phyloP scores from a whole-genome alignment of 2,113 vertebrate genomes.

The Eretmochelys imbricata region DNA sequence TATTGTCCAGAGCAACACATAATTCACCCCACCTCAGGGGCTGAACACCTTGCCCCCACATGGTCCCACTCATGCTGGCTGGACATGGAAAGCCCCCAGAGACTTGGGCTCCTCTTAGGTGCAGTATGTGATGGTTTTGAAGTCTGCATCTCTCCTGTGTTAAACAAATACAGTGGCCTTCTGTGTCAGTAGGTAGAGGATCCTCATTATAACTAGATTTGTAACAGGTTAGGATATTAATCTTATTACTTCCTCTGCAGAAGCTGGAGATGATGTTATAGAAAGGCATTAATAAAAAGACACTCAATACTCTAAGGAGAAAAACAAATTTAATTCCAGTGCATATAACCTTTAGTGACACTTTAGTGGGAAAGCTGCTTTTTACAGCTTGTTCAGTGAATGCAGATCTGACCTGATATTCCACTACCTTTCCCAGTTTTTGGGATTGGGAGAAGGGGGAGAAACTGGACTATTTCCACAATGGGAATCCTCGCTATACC shows the following conservation, averaged over 20 bases:
- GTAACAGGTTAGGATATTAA: fast-evolving
- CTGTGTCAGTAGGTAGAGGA: neutral
- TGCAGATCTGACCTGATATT: neutral
- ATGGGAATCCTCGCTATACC: slow-evolving; percentile 96
- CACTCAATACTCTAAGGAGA: neutral
- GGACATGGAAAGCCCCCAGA: neutral
- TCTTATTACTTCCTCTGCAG: neutral
- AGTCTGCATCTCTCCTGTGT: neutral
- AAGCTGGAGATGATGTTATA: fast-evolving
- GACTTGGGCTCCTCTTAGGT: neutral
- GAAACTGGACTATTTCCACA: slow-evolving; percentile 97
- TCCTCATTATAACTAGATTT: neutral
- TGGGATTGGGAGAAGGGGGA: slow-evolving; percentile 99
- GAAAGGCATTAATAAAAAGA: neutral
- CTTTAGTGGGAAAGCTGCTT: neutral
- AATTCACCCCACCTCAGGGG: neutral
- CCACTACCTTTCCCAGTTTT: slow-evolving; percentile 79
- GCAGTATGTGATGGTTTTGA: neutral
- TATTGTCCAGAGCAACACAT: fast-evolving
- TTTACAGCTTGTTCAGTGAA: neutral
- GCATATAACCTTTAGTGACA: fast-evolving
- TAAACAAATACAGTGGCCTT: neutral
- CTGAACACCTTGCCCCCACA: neutral
- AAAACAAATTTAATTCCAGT: neutral
- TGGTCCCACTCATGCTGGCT: neutral